Conservation (phyloP, 2,113 vertebrate genomes). For the Sus scrofa region T2T-Sscrofa CM000816.6:101638501-101639000, state of each 20-base stretch:
- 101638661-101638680: not conserved
- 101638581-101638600: not conserved
- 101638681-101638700: not conserved
- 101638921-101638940: no score
- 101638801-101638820: not conserved
- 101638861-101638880: not conserved
- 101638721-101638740: not conserved
- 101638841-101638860: not conserved
- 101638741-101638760: not conserved
- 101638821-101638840: not conserved
- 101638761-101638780: not conserved
- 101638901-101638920: no score
- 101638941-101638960: no score
- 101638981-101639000: no score
- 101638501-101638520: not conserved
- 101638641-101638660: not conserved
- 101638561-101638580: not conserved
- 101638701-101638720: not conserved
- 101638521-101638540: not conserved
- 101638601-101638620: not conserved
- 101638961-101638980: no score
- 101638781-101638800: not conserved
- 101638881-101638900: no score
- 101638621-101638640: not conserved
- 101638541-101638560: not conserved